Conservation (phyloP, 2,113 vertebrate genomes). For the Ictidomys tridecemlineatus region DNA sequence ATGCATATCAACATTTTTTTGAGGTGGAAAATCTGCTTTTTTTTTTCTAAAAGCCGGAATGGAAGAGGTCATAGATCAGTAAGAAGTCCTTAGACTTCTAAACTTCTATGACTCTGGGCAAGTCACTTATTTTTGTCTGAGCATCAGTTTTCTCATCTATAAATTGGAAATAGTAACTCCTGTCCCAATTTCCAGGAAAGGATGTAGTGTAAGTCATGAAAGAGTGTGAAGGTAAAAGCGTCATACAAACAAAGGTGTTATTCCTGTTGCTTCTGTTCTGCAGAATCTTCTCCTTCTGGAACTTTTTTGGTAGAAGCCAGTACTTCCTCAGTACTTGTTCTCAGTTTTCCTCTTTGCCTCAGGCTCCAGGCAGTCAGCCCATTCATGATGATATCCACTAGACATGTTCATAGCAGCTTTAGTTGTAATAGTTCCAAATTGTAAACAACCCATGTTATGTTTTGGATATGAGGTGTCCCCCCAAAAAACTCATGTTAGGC, state of each 20-base stretch:
- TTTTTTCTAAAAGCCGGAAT: background rate
- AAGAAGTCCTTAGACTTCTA: background rate
- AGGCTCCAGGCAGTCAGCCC: background rate
- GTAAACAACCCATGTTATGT: background rate
- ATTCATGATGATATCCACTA: background rate
- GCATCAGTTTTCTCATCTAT: background rate
- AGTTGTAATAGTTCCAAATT: background rate
- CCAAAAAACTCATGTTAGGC: no score
- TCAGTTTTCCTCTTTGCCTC: background rate
- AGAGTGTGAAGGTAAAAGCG: background rate
- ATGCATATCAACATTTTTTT: background rate
- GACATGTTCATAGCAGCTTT: background rate
- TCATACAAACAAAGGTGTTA: background rate
- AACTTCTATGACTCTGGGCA: background rate
- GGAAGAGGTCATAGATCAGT: background rate
- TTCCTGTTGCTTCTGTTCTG: background rate
- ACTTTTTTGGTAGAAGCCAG: background rate
- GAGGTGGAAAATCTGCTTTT: background rate
- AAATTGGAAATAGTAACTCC: background rate
- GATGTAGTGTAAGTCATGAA: background rate
- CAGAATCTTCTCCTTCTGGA: constrained; percentile 5
- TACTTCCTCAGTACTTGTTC: background rate
- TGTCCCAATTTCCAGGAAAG: background rate
- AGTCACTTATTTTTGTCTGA: background rate
- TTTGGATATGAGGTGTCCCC: no score